Evolutionary conservation across 2,113 vertebrate species (phyloP).

Genomic region (Notechis scutatus): DNA sequence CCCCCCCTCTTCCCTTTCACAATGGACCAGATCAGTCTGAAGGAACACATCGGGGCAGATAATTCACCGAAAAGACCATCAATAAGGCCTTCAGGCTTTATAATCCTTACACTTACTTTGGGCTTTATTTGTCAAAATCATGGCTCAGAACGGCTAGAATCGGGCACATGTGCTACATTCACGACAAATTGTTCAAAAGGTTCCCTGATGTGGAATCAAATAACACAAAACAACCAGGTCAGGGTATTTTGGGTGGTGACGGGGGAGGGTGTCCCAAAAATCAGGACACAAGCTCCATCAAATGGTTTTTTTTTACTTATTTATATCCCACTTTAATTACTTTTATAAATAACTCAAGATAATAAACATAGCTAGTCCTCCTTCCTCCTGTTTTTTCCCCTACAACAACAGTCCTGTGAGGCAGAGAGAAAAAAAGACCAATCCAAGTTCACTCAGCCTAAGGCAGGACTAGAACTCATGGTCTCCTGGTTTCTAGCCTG

Average conservation of each 20-base stretch:
- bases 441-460: background rate
- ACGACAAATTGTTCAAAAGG: constrained; percentile 34
- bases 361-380: background rate
- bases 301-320: background rate
- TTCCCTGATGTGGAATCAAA: background rate
- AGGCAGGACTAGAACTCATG: background rate
- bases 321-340: background rate
- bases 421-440: background rate
- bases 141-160: constrained; percentile 8
- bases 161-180: background rate
- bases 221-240: background rate
- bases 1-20: background rate
- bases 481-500: background rate
- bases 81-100: constrained; percentile 13
- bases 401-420: background rate
- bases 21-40: constrained; percentile 40
- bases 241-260: background rate
- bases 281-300: background rate
- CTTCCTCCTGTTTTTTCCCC: background rate
- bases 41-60: background rate
- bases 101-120: constrained; percentile 24
- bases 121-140: constrained; percentile 24
- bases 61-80: constrained; percentile 28
- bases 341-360: background rate
- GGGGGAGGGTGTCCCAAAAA: background rate